Base-by-base conservation (phyloP, 2,797 vertebrate genomes). In the Hoplostethus atlanticus region DNA sequence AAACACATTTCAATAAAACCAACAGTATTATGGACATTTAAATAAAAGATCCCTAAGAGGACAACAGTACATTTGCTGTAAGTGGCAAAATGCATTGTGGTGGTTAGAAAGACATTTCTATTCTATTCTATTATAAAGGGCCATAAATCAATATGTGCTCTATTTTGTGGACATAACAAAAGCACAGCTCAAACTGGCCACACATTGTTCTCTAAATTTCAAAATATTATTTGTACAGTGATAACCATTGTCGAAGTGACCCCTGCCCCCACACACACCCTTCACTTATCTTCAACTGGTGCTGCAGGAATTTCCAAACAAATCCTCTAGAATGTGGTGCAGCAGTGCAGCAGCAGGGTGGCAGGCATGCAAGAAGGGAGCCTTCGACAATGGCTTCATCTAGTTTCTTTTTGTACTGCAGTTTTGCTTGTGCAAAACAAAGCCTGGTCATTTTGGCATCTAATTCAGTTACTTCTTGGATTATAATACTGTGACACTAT, bases 271-370 rank as follows among this genome's bases (percentile, higher is more conserved):
- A 74, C 46, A n/a, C 46, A 48, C 15, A n/a, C 5, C 8, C 34
- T 40, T 58, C 9, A 21, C 21, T 9, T n/a, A 38, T 38, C 15
- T 50, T 52, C 31, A 16, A 53, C 40, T 36, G 2, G 2, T 44
- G 28, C 15, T 48, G 50, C 70, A 66, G 52, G 11, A 53, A 57
- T 25, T 30, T 58, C 10, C 11, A 1, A 1, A 31, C 6, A 36
- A 53, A 3, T 36, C 30, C 0, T 50, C 8, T 0, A 36, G 3
- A 56, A 17, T 71, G 44, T 75, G 63, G 68, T 79, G 78, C 69
- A 80, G 72, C 31, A 38, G 60, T 16, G 60, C 21, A 63, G 46
- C 25, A 38, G 31, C 16, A 13, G 12, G 8, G 17, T 9, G 42
- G 13, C 17, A 44, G 16, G 17, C 31, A 77, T 59, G 69, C 46